A percentile compares a stretch with the other conserved stretches of the same genome.
Conservation (phyloP, 2,113 vertebrate genomes). For the Psephotus haematonotus region DNA sequence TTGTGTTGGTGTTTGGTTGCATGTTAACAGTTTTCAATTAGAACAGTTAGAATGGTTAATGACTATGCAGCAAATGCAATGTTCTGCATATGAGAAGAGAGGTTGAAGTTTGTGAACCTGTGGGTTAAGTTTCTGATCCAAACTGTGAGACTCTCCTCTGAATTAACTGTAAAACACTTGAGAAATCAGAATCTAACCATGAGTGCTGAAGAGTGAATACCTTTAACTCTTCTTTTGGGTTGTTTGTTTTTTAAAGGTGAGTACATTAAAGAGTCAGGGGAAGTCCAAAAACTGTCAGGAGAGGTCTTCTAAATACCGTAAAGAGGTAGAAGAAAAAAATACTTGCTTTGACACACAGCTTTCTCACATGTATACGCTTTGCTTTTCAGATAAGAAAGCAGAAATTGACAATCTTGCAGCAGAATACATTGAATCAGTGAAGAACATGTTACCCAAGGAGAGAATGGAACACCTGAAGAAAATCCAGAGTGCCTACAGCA, state of each 20-base stretch:
- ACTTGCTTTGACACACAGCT: neutral
- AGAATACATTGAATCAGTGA: slow-evolving; percentile 88
- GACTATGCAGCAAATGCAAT: accelerated
- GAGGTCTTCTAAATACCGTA: accelerated
- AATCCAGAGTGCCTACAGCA: slow-evolving; percentile 92
- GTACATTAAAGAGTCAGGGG: accelerated
- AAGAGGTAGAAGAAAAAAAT: neutral
- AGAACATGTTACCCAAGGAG: slow-evolving; percentile 83
- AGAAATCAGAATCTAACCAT: neutral
- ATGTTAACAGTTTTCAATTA: accelerated
- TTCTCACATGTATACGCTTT: accelerated
- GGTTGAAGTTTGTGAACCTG: neutral
- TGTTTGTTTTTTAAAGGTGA: neutral
- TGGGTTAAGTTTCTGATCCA: neutral
- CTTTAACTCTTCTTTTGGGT: neutral
- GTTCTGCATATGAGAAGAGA: accelerated
- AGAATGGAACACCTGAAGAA: slow-evolving; percentile 91
- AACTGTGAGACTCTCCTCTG: neutral
- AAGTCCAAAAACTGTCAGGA: neutral
- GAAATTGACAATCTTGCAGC: slow-evolving; percentile 93
- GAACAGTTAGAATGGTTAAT: neutral
- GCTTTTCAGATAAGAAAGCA: slow-evolving; percentile 88
- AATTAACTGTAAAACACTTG: accelerated
- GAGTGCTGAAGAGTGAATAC: neutral
- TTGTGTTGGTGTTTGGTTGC: neutral